phyloP scores from a whole-genome alignment of 2,113 vertebrate genomes.

The Phrynosoma blainvillii region DNA sequence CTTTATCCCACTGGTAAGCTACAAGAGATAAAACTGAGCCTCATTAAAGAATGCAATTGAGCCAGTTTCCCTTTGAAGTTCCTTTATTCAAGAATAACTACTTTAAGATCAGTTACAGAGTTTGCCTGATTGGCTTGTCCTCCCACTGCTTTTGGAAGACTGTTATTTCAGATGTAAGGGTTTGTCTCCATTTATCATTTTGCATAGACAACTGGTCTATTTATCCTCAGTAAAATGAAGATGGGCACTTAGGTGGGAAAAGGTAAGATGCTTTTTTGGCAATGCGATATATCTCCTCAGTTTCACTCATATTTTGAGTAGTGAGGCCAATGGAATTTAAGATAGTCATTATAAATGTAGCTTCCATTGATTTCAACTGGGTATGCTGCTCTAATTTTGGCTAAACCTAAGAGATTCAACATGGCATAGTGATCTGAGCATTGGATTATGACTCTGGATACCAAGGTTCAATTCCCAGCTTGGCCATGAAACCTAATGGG shows the following conservation, averaged over 20 bases:
- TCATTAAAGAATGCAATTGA: not conserved
- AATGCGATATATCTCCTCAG: too few species aligned
- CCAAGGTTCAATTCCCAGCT: too few species aligned
- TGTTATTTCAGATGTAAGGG: not conserved
- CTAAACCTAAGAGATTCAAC: not conserved
- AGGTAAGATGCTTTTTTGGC: too few species aligned
- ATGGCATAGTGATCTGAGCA: too few species aligned
- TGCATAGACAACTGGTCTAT: not conserved
- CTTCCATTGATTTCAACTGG: not conserved
- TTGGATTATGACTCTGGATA: too few species aligned
- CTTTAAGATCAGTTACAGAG: not conserved
- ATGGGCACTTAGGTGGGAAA: too few species aligned
- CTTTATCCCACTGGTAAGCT: not conserved
- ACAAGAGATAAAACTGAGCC: not conserved
- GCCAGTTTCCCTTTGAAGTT: not conserved
- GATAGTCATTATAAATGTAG: not conserved
- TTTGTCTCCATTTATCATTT: not conserved
- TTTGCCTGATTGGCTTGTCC: too few species aligned
- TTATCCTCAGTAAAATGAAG: not conserved
- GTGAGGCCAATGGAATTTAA: not conserved
- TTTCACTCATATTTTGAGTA: too few species aligned
- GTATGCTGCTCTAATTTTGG: not conserved
- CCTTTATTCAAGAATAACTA: not conserved
- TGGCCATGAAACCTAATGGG: too few species aligned
- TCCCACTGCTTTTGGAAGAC: not conserved